Evolutionary conservation across 1,140 invertebrate species (phyloP).

Genomic region (Magallana gigas): DNA sequence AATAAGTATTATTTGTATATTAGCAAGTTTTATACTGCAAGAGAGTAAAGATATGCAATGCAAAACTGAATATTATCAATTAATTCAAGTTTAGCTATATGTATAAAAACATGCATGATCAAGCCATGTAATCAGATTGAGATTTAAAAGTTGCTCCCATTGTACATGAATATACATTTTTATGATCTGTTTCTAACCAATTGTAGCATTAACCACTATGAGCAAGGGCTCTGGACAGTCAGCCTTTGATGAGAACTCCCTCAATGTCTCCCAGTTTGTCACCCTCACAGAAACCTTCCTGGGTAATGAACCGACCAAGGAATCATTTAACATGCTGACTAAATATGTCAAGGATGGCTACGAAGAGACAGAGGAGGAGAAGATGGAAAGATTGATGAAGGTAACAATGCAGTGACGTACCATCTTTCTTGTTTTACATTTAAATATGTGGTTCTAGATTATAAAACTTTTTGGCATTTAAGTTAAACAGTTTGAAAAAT

Average conservation of each 20-base stretch:
- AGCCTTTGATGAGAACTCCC: conserved; percentile 76
- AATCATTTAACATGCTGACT: conserved; percentile 67
- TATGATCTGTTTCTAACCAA: too few species aligned
- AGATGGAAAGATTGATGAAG: conserved; percentile 74
- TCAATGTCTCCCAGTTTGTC: conserved; percentile 78
- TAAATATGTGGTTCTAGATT: too few species aligned
- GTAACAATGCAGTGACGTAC: conserved; percentile 32
- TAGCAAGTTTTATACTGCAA: too few species aligned
- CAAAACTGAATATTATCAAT: too few species aligned
- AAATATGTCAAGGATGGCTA: conserved; percentile 75
- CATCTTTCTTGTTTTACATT: neutral
- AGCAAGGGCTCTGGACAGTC: conserved; percentile 72
- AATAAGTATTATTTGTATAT: neutral
- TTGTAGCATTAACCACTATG: conserved; percentile 61
- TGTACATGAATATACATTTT: too few species aligned
- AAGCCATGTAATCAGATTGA: too few species aligned
- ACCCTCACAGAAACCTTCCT: conserved; percentile 77
- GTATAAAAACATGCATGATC: too few species aligned
- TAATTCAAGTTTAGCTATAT: too few species aligned
- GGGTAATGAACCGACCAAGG: conserved; percentile 65
- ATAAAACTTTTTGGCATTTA: too few species aligned
- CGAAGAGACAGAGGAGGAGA: conserved; percentile 77
- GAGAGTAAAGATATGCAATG: too few species aligned
- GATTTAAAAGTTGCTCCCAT: too few species aligned
- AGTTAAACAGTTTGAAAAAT: too few species aligned